These are phyloP conservation scores for Plumapathes pennacea DNA, from an alignment of 92 coral and sea anemone species.

Conservation along the genomic window DNA sequence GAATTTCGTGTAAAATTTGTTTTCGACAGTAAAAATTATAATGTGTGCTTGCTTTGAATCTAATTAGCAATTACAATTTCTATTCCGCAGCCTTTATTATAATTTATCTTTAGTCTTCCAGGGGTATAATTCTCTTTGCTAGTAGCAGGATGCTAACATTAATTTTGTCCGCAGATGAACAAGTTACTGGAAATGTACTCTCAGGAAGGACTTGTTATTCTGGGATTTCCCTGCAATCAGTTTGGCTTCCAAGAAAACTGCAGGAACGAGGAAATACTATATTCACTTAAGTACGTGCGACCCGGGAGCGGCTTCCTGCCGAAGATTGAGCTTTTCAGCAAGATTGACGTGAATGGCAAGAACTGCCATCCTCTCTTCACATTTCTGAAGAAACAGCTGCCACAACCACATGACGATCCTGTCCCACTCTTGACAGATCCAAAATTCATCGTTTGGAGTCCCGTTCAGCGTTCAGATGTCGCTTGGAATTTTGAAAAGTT, in stretches of 20 bases:
- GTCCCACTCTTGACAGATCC: conserved; percentile 46
- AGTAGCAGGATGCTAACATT: too few relatives aligned
- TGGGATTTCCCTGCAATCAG: conserved; percentile 99
- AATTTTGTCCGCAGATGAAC: conserved; percentile 88
- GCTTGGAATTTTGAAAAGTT: conserved; percentile 99
- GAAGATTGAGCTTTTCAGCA: conserved; percentile 76
- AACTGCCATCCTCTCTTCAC: conserved; percentile 75
- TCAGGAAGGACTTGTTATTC: conserved; percentile 82
- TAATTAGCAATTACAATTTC: too few relatives aligned
- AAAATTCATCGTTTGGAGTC: conserved; percentile 68
- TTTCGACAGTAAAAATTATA: too few relatives aligned
- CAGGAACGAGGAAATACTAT: conserved; percentile 72
- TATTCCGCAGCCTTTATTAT: too few relatives aligned
- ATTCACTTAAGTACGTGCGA: conserved; percentile 87
- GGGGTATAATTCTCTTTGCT: too few relatives aligned
- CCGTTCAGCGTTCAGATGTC: conserved; percentile 78
- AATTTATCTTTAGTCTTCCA: too few relatives aligned
- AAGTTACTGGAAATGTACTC: conserved; percentile 80
- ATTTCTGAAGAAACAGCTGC: conserved; percentile 71
- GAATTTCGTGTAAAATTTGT: too few relatives aligned
- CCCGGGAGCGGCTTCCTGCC: conserved; percentile 91
- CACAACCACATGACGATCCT: conserved; percentile 47
- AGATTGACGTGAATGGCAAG: conserved; percentile 75
- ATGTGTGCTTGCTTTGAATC: too few relatives aligned
- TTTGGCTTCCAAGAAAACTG: conserved; percentile 97